phyloP scores from a whole-genome alignment of 2,888 invertebrate genomes.

The Bellardia pandia region DNA sequence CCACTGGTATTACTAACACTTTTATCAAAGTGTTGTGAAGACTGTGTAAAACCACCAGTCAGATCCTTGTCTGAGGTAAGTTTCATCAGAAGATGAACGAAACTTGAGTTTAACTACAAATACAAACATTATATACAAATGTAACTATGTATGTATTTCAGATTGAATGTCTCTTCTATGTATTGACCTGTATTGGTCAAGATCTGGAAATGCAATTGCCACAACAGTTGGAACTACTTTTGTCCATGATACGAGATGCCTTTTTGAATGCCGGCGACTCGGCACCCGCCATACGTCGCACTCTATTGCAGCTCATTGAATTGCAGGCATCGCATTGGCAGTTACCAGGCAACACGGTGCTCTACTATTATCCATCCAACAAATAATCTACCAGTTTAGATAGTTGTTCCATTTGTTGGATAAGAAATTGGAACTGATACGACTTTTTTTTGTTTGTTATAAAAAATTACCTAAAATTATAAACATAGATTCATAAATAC shows the following conservation, averaged over 20 bases:
- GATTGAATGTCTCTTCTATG: constrained; percentile 95
- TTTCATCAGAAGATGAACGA: background rate
- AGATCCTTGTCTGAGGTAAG: constrained; percentile 92
- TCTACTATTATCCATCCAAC: constrained; percentile 92
- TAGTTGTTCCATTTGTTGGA: constrained; percentile 23
- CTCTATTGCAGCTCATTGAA: constrained; percentile 94
- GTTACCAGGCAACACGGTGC: constrained; percentile 93
- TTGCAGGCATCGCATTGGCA: constrained; percentile 96
- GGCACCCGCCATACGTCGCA: constrained; percentile 91
- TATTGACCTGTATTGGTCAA: constrained; percentile 93
- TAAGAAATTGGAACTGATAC: background rate
- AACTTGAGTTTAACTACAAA: background rate
- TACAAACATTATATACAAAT: background rate
- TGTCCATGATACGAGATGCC: constrained; percentile 92
- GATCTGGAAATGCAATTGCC: constrained; percentile 93
- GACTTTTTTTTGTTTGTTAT: constrained; percentile 53
- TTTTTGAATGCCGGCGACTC: constrained; percentile 91
- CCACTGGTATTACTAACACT: constrained; percentile 92
- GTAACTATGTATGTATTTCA: constrained; percentile 80
- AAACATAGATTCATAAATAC: background rate
- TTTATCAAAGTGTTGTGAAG: constrained; percentile 94
- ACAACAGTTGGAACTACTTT: constrained; percentile 90
- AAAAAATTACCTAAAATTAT: constrained; percentile 18
- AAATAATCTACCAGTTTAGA: constrained; percentile 82
- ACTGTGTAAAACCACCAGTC: constrained; percentile 92